phyloP scores from a whole-genome alignment of 1,140 invertebrate species.

The Nylanderia fulva region DNA sequence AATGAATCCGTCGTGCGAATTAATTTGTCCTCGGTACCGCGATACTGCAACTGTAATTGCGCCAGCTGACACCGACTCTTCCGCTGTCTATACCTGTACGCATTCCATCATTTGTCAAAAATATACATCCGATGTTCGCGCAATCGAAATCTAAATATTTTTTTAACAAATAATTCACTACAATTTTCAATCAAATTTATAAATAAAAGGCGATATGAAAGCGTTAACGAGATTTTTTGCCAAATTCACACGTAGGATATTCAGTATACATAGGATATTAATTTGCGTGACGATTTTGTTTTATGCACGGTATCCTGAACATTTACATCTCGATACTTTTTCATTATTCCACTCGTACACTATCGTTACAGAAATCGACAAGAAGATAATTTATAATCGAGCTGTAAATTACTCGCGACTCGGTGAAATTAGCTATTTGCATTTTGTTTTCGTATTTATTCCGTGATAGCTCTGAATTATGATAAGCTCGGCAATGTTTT shows the following conservation, averaged over 20 bases:
- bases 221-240: slow-evolving; percentile 1
- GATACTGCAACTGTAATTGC: slow-evolving; percentile 48
- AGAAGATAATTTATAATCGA: neutral
- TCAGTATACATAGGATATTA: neutral
- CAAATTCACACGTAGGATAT: neutral
- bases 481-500: neutral
- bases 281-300: neutral
- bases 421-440: neutral
- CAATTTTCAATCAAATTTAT: neutral
- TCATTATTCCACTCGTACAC: neutral
- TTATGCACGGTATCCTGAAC: too few species aligned
- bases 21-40: slow-evolving; percentile 54
- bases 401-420: neutral
- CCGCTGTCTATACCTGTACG: neutral
- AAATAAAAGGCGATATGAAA: neutral
- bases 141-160: too few species aligned
- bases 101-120: neutral
- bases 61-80: slow-evolving; percentile 45
- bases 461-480: neutral
- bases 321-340: neutral
- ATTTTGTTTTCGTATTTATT: neutral
- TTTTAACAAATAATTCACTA: neutral
- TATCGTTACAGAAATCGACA: neutral
- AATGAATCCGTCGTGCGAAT: slow-evolving; percentile 62
- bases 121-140: too few species aligned